A percentile compares a stretch with the other conserved stretches of the same genome.
Evolutionary conservation across 2,113 vertebrate species (phyloP).

Genomic region (Toxostoma redivivum): DNA sequence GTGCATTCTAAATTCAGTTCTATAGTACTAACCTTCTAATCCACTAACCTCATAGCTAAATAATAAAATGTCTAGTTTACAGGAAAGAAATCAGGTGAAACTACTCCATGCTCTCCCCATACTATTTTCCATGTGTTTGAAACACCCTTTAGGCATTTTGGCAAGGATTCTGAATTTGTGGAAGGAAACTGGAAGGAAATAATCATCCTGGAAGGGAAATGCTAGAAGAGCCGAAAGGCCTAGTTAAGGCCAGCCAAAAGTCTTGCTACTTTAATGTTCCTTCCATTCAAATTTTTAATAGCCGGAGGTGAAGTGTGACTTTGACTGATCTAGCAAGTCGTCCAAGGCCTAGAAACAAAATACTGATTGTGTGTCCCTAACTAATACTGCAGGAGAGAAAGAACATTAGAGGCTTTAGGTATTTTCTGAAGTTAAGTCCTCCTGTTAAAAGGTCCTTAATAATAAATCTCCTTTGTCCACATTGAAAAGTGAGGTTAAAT

Average conservation of each 20-base stretch:
- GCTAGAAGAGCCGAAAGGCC: neutral
- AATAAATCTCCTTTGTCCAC: neutral
- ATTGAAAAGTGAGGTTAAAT: neutral
- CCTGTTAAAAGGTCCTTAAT: neutral
- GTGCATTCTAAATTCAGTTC: neutral
- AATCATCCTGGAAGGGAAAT: neutral
- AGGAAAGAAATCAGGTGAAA: constrained; percentile 6
- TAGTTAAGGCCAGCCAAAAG: neutral
- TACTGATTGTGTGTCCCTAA: neutral
- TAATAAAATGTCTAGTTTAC: neutral
- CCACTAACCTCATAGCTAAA: neutral
- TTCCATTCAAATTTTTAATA: neutral
- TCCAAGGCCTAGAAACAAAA: neutral
- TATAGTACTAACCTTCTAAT: neutral
- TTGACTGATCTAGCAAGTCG: neutral
- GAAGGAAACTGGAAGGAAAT: neutral
- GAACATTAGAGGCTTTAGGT: neutral
- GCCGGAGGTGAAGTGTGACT: neutral
- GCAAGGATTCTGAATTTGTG: neutral
- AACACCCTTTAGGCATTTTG: neutral
- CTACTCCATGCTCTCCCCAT: neutral
- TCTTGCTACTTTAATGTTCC: neutral
- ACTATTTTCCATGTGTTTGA: neutral
- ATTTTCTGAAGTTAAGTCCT: neutral
- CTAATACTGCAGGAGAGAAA: neutral